Evolutionary conservation across 1,140 invertebrate genomes (phyloP), one percentile per base, ranked within the genome.

Genomic region (Drosophila sp.): DNA sequence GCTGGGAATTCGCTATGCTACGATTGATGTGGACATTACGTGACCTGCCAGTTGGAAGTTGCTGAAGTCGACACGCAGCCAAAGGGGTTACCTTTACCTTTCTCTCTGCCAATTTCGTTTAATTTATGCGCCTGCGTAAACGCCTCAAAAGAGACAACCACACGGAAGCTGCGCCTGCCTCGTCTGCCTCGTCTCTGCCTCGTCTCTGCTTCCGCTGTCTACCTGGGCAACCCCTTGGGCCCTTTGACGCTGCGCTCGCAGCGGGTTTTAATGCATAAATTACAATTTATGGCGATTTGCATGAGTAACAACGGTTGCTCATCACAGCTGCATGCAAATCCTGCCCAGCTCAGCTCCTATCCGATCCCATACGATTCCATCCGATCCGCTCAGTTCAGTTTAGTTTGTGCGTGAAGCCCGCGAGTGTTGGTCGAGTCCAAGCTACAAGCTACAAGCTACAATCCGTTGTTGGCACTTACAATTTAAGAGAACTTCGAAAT

Each of bases 121-220:
- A 89, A 91, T 91, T 91, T 90, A 91, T 91, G 89, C 89, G 89
- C 80, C 80, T 69, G 83, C 77, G 89, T 78, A 80, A 82, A 89
- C 89, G 89, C 89, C 83, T 89, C 64, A 45, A 34, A 56, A 14
- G 59, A 61, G 34, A 58, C 27, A 25, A 27, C 40, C 34, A 45
- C 71, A 65, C 54, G 59, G 63, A 76, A 69, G 53, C 61, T 71
- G 71, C 32, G 59, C 11, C 51, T 80, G 75, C 59, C 64, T 71
- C 57, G 51, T 11, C 41, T 43, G 25, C 29, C 25, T n/a, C 6
- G 13, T 32, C n/a, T 48, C n/a, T n/a, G n/a, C n/a, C n/a, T n/a
- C n/a, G n/a, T n/a, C n/a, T n/a, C n/a, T n/a, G n/a, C n/a, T n/a
- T n/a, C n/a, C n/a, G n/a, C n/a, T n/a, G 32, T 45, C 45, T 65